Conservation (phyloP, 1,140 invertebrate genomes). For the Orchestia grillus region DNA sequence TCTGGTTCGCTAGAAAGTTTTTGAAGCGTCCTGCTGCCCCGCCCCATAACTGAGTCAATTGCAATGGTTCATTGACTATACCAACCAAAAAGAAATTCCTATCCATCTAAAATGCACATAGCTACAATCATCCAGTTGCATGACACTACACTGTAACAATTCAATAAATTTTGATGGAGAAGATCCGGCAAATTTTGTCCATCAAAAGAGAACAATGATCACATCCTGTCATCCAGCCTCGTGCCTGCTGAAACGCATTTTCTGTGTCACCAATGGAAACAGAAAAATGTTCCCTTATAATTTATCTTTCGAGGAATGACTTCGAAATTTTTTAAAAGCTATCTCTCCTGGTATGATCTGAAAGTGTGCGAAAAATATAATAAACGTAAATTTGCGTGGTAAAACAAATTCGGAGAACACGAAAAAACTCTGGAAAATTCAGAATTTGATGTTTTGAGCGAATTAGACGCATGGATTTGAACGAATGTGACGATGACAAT, state of each 20-base stretch:
- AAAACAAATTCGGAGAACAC: neutral
- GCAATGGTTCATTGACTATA: neutral
- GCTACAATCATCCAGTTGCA: neutral
- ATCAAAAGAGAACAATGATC: neutral
- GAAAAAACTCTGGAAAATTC: neutral
- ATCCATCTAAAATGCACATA: neutral
- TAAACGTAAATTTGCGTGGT: neutral
- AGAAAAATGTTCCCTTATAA: neutral
- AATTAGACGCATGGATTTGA: neutral
- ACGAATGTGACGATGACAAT: neutral
- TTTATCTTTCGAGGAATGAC: neutral
- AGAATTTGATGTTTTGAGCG: neutral
- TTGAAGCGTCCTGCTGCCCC: neutral
- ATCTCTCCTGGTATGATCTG: neutral
- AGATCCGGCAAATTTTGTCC: neutral
- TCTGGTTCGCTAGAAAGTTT: neutral
- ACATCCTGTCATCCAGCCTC: neutral
- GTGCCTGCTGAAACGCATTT: neutral
- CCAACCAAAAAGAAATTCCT: neutral
- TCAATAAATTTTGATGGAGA: neutral
- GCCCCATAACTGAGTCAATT: neutral
- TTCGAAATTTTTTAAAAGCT: neutral
- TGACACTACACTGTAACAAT: neutral
- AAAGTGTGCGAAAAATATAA: neutral
- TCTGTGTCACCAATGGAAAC: neutral